These are phyloP conservation scores for Virgularia gustaviana DNA, from an alignment of 92 coral and sea anemone genomes.

Conservation along the genomic window DNA sequence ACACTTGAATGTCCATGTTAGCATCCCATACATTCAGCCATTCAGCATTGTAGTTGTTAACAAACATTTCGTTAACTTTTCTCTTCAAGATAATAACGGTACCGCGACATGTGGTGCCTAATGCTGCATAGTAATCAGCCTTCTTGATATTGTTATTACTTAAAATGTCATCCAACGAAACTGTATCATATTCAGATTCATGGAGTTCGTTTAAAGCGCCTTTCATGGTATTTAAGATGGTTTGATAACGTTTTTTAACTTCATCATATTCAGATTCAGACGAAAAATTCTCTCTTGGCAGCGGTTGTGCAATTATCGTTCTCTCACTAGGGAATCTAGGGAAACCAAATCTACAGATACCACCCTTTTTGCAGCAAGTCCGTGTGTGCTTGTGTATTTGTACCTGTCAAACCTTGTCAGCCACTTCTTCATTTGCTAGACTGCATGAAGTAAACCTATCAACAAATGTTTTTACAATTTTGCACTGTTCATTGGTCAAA, in stretches of 20 bases:
- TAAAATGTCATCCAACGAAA: neutral
- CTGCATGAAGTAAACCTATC: slow-evolving; percentile 23
- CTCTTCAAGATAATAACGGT: neutral
- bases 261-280: slow-evolving; percentile 7
- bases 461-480: slow-evolving; percentile 10
- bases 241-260: slow-evolving; percentile 1
- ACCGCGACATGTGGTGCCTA: neutral
- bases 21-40: neutral
- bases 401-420: slow-evolving; percentile 18
- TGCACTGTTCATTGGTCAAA: slow-evolving; percentile 11
- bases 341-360: slow-evolving; percentile 22
- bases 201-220: neutral
- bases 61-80: too few species aligned
- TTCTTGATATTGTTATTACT: neutral
- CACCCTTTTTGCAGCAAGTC: slow-evolving; percentile 8
- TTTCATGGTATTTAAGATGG: slow-evolving; percentile 12
- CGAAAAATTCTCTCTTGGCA: slow-evolving; percentile 2
- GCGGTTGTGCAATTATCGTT: slow-evolving; percentile 20
- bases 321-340: slow-evolving; percentile 21
- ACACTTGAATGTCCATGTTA: neutral
- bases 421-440: slow-evolving; percentile 4
- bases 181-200: neutral
- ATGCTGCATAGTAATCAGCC: neutral
- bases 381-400: slow-evolving; percentile 25
- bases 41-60: neutral